phyloP scores from a whole-genome alignment of 2,888 invertebrate species.

The Geophilus truncorum region DNA sequence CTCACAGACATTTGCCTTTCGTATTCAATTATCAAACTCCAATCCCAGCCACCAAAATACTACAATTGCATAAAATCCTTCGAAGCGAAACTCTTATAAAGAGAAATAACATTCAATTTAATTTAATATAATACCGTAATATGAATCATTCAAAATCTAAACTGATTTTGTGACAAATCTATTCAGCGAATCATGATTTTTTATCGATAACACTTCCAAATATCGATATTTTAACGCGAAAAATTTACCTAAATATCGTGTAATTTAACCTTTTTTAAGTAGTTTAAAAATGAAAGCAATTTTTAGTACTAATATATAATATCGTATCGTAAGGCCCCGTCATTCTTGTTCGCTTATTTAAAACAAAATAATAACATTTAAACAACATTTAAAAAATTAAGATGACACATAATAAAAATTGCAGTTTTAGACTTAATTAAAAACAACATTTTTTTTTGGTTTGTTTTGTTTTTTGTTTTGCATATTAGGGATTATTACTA shows the following conservation, averaged over 20 bases:
- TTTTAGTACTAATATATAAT: not conserved
- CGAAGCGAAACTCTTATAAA: not conserved
- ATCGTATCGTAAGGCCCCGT: not conserved
- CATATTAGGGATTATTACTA: not conserved
- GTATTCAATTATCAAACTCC: not conserved
- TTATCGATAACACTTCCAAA: too few species aligned
- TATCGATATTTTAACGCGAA: too few species aligned
- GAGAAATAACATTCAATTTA: not conserved
- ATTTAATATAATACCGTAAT: too few species aligned
- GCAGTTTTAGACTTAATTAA: not conserved
- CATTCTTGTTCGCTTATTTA: not conserved
- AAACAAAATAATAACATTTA: not conserved
- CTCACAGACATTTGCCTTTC: not conserved
- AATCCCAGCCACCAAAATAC: not conserved
- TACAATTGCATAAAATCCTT: not conserved
- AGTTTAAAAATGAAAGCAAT: not conserved
- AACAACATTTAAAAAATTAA: not conserved
- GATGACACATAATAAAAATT: not conserved
- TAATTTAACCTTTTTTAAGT: too few species aligned
- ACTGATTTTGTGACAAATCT: too few species aligned
- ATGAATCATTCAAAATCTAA: too few species aligned
- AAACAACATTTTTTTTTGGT: not conserved
- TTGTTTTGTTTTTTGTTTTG: too few species aligned
- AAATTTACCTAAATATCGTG: too few species aligned
- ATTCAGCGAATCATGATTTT: too few species aligned